Evolutionary conservation across 2,888 invertebrate genomes (phyloP).

Genomic region (Caenorhabditis sulstoni): DNA sequence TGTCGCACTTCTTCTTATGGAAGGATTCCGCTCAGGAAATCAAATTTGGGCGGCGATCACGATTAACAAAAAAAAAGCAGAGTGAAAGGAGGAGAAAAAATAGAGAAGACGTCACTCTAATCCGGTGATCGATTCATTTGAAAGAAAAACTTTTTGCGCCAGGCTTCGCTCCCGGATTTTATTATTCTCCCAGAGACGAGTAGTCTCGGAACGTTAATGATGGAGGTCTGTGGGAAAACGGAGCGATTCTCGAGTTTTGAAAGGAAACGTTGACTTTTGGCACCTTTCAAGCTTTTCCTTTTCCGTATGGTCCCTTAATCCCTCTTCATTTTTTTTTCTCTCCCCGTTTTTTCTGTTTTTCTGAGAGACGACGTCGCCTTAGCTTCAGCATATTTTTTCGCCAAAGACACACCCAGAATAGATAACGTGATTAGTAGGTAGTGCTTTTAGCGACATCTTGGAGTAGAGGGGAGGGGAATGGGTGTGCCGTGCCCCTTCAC

Average conservation of each 20-base stretch:
- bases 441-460: slow-evolving; percentile 58
- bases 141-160: neutral
- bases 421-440: slow-evolving; percentile 60
- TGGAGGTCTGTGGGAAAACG: neutral
- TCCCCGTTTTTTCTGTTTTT: neutral
- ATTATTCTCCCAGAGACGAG: slow-evolving; percentile 10
- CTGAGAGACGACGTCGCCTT: neutral
- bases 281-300: too few species aligned
- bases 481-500: slow-evolving; percentile 39
- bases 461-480: slow-evolving; percentile 5
- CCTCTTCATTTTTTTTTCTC: neutral
- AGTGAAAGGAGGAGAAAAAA: neutral
- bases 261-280: too few species aligned
- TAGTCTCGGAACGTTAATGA: slow-evolving; percentile 29
- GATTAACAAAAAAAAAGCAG: slow-evolving; percentile 14
- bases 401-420: slow-evolving; percentile 40
- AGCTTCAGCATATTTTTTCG: neutral
- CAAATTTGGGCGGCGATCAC: slow-evolving; percentile 17
- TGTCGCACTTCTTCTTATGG: neutral
- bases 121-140: slow-evolving; percentile 35
- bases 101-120: slow-evolving; percentile 37
- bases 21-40: slow-evolving; percentile 19
- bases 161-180: neutral
- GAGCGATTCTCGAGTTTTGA: too few species aligned
- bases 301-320: neutral